These are phyloP conservation scores for Clepsis dumicolana DNA, from an alignment of 2,888 invertebrate genomes.

Conservation along the genomic window DNA sequence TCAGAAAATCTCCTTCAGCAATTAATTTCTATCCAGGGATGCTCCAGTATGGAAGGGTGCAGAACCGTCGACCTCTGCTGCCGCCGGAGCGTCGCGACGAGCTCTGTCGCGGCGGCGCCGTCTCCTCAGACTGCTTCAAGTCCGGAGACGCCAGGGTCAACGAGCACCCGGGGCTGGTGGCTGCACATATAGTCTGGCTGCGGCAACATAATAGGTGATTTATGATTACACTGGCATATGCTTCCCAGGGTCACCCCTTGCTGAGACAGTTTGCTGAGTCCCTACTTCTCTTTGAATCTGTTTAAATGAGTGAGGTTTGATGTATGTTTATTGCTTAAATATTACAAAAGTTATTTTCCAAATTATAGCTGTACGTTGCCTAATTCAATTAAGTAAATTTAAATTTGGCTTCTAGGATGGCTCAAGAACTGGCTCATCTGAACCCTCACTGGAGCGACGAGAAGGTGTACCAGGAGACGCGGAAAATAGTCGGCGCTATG, in stretches of 20 bases:
- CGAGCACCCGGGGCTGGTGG: conserved; percentile 92
- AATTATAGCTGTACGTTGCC: not conserved
- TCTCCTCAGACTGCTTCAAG: conserved; percentile 91
- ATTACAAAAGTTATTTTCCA: too few species aligned
- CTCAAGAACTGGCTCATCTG: conserved; percentile 88
- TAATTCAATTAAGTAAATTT: too few species aligned
- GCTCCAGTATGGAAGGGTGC: conserved; percentile 88
- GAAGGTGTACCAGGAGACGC: conserved; percentile 93
- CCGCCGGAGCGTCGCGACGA: conserved; percentile 88
- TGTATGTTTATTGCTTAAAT: too few species aligned
- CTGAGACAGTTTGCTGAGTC: too few species aligned
- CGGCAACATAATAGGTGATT: conserved; percentile 89
- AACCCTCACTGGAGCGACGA: conserved; percentile 97
- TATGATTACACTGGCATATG: not conserved
- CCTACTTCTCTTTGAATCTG: too few species aligned
- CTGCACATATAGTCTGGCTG: conserved; percentile 91
- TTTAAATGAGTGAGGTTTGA: too few species aligned
- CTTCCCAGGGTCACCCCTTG: not conserved
- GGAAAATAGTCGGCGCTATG: conserved; percentile 93
- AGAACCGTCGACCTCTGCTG: conserved; percentile 85
- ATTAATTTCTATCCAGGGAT: conserved; percentile 61
- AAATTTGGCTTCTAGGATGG: conserved; percentile 83
- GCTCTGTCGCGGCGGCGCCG: conserved; percentile 89
- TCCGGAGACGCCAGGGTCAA: conserved; percentile 92
- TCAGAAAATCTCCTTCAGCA: too few species aligned